These are phyloP conservation scores for Ploceus nigricollis DNA, from an alignment of 2,113 vertebrate species.

Conservation along the genomic window DNA sequence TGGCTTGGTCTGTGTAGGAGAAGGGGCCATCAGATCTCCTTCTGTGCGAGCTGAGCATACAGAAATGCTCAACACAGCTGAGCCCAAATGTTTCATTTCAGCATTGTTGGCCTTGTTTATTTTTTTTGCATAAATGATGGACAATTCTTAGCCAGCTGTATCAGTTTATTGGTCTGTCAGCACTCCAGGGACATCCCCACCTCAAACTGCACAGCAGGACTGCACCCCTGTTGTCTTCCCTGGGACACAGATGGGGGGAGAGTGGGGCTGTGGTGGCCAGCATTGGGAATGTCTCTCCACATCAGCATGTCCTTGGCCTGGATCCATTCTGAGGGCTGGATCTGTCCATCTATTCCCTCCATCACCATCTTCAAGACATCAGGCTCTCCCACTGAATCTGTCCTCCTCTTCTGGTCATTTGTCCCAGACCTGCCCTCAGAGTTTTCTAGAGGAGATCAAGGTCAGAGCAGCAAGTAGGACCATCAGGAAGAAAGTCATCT, in stretches of 20 bases:
- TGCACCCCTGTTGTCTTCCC: neutral
- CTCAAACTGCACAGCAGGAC: neutral
- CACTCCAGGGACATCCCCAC: neutral
- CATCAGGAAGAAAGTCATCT: neutral
- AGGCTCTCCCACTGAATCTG: neutral
- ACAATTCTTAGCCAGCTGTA: neutral
- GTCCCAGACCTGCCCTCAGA: neutral
- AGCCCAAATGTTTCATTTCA: neutral
- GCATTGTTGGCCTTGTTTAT: neutral
- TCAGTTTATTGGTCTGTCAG: neutral
- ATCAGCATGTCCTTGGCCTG: neutral
- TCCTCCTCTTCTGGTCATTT: neutral
- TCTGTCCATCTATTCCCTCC: neutral
- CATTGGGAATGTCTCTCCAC: rapidly evolving
- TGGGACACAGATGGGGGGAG: neutral
- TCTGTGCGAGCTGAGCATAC: neutral
- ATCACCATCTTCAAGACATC: neutral
- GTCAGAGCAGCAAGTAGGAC: neutral
- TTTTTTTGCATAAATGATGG: neutral
- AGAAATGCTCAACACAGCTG: neutral
- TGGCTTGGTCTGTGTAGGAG: neutral
- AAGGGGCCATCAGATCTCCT: neutral
- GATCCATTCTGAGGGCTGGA: neutral
- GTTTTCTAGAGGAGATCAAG: neutral
- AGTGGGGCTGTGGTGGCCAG: neutral